Conservation (phyloP, 2,113 vertebrate genomes). For the Eretmochelys imbricata region DNA sequence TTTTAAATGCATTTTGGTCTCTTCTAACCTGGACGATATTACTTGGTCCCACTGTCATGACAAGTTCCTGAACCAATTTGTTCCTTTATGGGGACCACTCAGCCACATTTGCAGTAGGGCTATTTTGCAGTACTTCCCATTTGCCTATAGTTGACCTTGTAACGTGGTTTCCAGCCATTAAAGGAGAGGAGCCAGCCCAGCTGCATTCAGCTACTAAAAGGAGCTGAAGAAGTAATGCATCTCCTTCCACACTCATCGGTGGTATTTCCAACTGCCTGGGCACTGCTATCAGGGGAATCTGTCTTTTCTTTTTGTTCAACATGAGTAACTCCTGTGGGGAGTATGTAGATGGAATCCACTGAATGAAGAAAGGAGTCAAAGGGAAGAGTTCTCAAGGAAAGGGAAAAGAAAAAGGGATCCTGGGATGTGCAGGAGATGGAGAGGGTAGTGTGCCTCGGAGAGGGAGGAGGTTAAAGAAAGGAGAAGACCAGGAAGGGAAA, state of each 20-base stretch:
- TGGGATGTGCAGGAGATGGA: background rate
- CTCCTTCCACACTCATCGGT: background rate
- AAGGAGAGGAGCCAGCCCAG: background rate
- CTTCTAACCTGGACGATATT: background rate
- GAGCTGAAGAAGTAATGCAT: background rate
- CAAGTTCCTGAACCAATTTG: background rate
- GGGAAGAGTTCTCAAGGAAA: background rate
- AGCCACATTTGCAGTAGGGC: background rate
- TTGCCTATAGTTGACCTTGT: background rate
- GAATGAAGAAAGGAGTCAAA: background rate
- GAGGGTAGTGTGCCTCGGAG: background rate
- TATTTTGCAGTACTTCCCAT: background rate
- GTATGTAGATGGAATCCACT: fast-evolving
- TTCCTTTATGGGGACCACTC: background rate
- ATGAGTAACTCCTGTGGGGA: background rate
- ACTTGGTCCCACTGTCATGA: background rate
- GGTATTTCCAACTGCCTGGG: background rate
- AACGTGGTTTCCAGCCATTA: background rate
- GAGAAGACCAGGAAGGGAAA: background rate
- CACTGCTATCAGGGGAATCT: background rate
- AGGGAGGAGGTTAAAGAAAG: background rate
- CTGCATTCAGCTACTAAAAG: background rate
- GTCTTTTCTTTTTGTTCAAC: background rate
- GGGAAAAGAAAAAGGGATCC: background rate
- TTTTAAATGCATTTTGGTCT: background rate